Evolutionary conservation across 30 jellyfish, hydroid and myxozoan genomes (phyloP), one percentile per base, ranked within the genome.

Genomic region (Nemopilema nomurai): DNA sequence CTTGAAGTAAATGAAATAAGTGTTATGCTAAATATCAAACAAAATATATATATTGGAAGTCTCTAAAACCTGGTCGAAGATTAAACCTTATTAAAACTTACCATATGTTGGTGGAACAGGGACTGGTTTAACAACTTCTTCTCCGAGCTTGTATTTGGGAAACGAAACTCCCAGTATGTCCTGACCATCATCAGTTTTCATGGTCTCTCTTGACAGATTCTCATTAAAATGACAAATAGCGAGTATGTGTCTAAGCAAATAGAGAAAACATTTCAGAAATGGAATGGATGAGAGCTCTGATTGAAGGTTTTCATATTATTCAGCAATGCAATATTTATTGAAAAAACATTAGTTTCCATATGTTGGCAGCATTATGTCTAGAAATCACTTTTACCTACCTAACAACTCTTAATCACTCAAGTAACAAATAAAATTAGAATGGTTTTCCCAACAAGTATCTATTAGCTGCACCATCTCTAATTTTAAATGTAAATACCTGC

Each of bases 181-280:
- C 65, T 77, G 57, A 18, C 87, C 78, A 51, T 62, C 64, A 23
- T 62, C 28, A 17, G 62, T 27, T 31, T 53, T 51, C 1, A 51
- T 28, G 8, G 77, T 30, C 24, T 77, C 77, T 28, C 87, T 13
- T 20, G 27, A 18, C 62, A 63, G 62, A 30, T 77, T 77, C 68
- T 77, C 77, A 77, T 77, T 77, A 49, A 77, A 77, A 64, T 77
- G 87, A 77, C 78, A 62, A 53, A 77, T 77, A 8, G 87, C 87
- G 29, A 77, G 28, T 21, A 53, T 77, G 31, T 77, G 87, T 52
- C 87, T 77, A 18, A 20, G 31, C 26, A 31, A 53, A 41, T 13
- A 49, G 18, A 21, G 26, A 51, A 18, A 27, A 75, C 49, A 75
- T 49, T 30, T 41, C 57, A 41, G 57, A 41, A 41, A 41, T 41